These are phyloP conservation scores for Rhipidura dahli DNA, from an alignment of 2,113 vertebrate genomes.

Conservation along the genomic window DNA sequence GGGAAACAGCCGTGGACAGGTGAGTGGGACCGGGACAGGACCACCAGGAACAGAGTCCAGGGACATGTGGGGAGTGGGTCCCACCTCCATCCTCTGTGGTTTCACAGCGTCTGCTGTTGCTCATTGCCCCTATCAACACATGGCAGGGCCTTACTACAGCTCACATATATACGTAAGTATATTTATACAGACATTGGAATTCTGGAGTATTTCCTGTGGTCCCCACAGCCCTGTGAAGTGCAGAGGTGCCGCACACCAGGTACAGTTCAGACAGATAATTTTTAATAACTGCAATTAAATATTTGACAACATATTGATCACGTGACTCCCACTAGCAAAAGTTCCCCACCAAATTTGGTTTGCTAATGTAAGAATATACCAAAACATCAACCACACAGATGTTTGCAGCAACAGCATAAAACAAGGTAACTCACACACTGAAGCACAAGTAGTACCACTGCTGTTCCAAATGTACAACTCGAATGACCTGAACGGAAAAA, in stretches of 20 bases:
- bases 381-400: slow-evolving; percentile 51
- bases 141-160: background rate
- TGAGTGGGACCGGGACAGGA: fast-evolving
- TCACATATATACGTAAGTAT: too few relatives aligned
- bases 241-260: background rate
- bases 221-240: background rate
- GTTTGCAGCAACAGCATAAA: slow-evolving; percentile 60
- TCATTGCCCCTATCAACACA: background rate
- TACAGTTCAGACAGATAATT: slow-evolving; percentile 50
- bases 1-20: background rate
- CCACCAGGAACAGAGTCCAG: background rate
- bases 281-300: slow-evolving; percentile 38
- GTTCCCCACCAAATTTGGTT: background rate
- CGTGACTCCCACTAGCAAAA: slow-evolving; percentile 48
- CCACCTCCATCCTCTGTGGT: background rate
- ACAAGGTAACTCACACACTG: slow-evolving; percentile 60
- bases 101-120: background rate
- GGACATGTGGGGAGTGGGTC: background rate
- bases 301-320: slow-evolving; percentile 35
- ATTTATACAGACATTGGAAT: background rate
- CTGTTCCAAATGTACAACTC: slow-evolving; percentile 55
- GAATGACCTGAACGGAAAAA: slow-evolving; percentile 51
- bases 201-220: background rate
- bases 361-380: slow-evolving; percentile 55
- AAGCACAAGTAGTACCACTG: slow-evolving; percentile 65